Conservation (phyloP, 2,797 vertebrate genomes). For the Sciurus carolinensis region DNA sequence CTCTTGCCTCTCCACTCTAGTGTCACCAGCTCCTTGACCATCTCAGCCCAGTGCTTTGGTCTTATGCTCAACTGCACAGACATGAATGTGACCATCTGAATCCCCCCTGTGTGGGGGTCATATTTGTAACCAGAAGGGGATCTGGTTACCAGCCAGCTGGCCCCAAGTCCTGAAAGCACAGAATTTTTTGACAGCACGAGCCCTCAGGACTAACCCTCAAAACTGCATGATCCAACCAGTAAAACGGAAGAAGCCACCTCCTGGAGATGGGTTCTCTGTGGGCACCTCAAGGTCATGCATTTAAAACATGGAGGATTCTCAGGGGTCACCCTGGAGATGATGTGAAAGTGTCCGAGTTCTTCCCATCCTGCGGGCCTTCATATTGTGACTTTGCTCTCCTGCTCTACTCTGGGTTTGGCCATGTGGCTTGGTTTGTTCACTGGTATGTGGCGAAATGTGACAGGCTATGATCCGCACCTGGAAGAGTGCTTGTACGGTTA, state of each 20-base stretch:
- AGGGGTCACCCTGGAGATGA: background rate
- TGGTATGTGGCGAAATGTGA: background rate
- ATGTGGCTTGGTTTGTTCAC: background rate
- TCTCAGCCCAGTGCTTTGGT: background rate
- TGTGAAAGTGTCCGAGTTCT: background rate
- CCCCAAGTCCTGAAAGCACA: background rate
- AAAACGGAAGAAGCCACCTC: background rate
- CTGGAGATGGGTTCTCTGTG: background rate
- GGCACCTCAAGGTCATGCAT: background rate
- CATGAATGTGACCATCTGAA: background rate
- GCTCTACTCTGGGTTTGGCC: background rate
- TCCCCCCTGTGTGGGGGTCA: too few relatives aligned
- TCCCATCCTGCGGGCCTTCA: too few relatives aligned
- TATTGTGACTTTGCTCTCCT: background rate
- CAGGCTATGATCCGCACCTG: too few relatives aligned
- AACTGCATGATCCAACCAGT: background rate
- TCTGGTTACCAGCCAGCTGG: background rate
- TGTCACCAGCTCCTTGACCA: background rate
- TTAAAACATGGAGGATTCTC: background rate
- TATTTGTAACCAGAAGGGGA: background rate
- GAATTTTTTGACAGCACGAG: background rate
- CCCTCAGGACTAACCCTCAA: background rate
- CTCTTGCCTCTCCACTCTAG: background rate
- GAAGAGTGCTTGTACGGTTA: too few relatives aligned
- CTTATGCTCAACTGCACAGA: background rate